Evolutionary conservation across 2,797 vertebrate species (phyloP).

Genomic region (Sebastes miniatus): DNA sequence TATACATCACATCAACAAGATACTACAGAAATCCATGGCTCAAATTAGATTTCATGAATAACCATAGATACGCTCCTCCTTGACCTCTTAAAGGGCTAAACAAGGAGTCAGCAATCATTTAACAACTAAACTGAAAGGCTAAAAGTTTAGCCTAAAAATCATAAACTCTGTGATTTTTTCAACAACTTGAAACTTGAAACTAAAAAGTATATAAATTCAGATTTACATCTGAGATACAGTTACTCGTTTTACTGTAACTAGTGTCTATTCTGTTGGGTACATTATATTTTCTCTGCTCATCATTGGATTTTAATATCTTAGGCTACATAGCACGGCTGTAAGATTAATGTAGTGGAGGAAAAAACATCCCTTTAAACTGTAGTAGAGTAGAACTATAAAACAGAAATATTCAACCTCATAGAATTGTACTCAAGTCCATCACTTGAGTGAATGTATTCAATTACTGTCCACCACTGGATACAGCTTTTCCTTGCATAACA

Average conservation of each 20-base stretch:
- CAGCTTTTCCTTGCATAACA: not conserved
- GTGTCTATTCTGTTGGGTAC: not conserved
- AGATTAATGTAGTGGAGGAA: not conserved
- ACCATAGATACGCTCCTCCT: not conserved
- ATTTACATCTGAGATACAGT: not conserved
- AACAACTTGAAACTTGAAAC: fast-evolving
- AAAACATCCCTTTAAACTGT: not conserved
- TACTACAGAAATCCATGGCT: not conserved
- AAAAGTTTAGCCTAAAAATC: not conserved
- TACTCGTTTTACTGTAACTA: not conserved
- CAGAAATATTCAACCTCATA: not conserved
- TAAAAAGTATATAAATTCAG: not conserved
- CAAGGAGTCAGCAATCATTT: not conserved
- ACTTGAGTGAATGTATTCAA: not conserved
- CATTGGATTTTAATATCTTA: not conserved
- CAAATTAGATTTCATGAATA: not conserved
- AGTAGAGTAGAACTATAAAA: not conserved
- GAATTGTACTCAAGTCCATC: not conserved
- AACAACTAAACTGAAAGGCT: not conserved
- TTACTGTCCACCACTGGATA: not conserved
- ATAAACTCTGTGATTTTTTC: not conserved
- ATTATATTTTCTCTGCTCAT: not conserved
- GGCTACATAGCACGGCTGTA: not conserved
- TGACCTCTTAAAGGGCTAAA: not conserved
- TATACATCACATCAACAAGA: not conserved